These are phyloP conservation scores for Meloidogyne hapla DNA, from an alignment of 1,140 invertebrate genomes.

Conservation along the genomic window DNA sequence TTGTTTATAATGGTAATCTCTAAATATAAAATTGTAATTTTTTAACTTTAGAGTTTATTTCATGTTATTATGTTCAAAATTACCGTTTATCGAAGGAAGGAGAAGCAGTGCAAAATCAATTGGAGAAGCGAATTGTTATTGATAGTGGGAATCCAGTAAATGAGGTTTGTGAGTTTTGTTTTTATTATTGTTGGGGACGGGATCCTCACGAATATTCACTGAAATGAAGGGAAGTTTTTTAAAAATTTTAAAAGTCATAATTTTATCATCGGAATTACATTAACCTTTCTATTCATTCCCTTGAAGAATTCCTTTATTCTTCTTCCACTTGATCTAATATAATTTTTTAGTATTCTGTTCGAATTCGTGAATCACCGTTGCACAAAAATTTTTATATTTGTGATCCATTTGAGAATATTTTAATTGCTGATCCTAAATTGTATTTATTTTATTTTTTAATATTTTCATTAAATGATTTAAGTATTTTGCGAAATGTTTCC, in stretches of 20 bases:
- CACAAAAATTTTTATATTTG: neutral
- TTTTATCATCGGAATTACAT: too few relatives aligned
- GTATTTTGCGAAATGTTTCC: constrained; percentile 6
- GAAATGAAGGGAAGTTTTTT: too few relatives aligned
- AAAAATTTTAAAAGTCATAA: too few relatives aligned
- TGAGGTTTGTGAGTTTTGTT: neutral
- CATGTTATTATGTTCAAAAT: neutral
- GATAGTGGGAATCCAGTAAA: neutral
- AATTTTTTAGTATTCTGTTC: neutral
- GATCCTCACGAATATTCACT: too few relatives aligned
- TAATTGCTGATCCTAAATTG: constrained; percentile 3
- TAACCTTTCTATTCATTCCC: too few relatives aligned
- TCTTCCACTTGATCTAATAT: neutral
- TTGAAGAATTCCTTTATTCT: too few relatives aligned
- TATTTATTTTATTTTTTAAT: neutral
- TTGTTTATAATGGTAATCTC: neutral
- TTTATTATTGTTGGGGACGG: too few relatives aligned
- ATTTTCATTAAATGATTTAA: neutral
- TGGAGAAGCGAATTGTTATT: neutral
- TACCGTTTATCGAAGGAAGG: neutral
- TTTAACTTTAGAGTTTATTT: neutral
- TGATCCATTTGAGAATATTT: neutral
- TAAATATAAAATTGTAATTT: neutral
- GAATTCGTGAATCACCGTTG: neutral
- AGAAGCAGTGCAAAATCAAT: neutral